These are phyloP conservation scores for Tetanocera ferruginea DNA, from an alignment of 2,888 invertebrate species.

Conservation along the genomic window DNA sequence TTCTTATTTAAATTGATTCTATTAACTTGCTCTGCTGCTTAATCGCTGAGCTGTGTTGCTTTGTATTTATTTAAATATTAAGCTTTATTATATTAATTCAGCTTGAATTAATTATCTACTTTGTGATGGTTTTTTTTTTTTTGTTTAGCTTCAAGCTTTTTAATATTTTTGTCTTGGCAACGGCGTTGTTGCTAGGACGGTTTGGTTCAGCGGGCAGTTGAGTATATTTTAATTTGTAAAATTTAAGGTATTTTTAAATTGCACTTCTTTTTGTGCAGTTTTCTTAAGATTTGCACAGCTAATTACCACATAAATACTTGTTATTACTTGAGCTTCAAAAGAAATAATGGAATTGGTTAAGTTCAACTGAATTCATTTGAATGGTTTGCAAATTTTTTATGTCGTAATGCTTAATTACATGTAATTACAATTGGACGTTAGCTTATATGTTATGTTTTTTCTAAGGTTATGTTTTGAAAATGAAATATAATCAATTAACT, in stretches of 20 bases:
- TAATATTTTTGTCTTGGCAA: background rate
- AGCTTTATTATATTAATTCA: background rate
- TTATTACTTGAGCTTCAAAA: background rate
- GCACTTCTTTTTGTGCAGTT: no score
- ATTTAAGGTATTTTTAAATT: no score
- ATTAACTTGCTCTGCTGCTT: background rate
- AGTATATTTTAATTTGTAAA: background rate
- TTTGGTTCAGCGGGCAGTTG: background rate
- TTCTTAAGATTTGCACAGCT: no score
- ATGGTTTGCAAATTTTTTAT: no score
- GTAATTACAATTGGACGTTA: background rate
- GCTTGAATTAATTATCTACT: no score
- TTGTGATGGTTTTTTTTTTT: background rate
- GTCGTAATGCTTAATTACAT: background rate
- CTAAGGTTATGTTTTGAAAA: background rate
- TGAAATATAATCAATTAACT: no score
- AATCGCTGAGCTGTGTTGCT: background rate
- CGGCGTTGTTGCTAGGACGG: background rate
- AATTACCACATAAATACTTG: background rate
- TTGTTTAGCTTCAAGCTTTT: background rate
- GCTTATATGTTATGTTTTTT: background rate
- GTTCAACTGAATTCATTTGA: background rate
- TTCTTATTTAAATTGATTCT: conserved; percentile 3
- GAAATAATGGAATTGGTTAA: no score
- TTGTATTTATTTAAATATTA: background rate